Evolutionary conservation across 2,888 invertebrate species (phyloP), one percentile per base, ranked within the genome.

Genomic region (Pachydiplax longipennis): DNA sequence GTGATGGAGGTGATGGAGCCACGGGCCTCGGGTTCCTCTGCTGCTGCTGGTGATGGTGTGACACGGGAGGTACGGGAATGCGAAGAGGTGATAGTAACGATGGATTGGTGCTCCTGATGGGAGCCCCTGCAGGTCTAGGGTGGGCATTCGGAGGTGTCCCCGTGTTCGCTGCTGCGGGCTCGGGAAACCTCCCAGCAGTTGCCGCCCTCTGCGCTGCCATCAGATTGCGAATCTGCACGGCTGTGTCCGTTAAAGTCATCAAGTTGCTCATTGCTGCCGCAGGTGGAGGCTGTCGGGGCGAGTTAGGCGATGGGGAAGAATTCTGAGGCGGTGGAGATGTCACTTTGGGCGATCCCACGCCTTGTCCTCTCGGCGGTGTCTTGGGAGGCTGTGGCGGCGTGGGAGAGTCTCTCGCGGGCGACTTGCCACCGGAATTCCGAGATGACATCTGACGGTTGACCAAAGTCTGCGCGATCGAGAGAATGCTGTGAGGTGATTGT

Each of bases 221-320:
- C 91, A 93, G 92, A 91, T 93, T 93, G 35, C 93, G 92, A 31
- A 93, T 92, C 80, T 93, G 92, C 22, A 93, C 93, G 5, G 94
- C 93, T 0, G 94, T 93, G 91, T 94, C 93, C 2, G 93, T 93
- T 40, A 96, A 93, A 93, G 96, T 94, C 93, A 96, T 95, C 90
- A 96, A 93, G 92, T 96, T 96, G 91, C 94, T 94, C 92, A 95
- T 93, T 15, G 93, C 92, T 10, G 92, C 87, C 22, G 90, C 15
- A 91, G 80, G 44, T 37, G 90, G 81, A 90, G 91, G 37, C 82
- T 53, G 65, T 18, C 44, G 83, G 8, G 87, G 87, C 8, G 90
- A 81, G 0, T 35, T 37, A 22, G 53, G 80, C 18, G 91, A 37
- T 1, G 81, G 82, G 18, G 82, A 80, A 10, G 83, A 80, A 37